Base-by-base conservation (phyloP, 2,113 vertebrate species). In the Himantopus leucocephalus region DNA sequence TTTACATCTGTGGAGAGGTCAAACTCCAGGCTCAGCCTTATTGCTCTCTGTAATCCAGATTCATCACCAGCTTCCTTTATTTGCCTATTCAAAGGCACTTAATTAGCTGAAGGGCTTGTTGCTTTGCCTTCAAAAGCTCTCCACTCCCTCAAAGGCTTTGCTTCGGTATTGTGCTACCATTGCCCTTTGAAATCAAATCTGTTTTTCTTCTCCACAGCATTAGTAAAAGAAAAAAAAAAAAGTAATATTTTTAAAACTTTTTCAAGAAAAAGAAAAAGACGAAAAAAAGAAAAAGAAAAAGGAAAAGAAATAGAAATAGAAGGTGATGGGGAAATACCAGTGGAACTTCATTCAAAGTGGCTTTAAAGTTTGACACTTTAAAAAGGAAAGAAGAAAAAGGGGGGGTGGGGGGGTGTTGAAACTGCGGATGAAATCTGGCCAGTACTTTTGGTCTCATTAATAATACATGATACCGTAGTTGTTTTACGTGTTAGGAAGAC, bases 61-160 rank as follows among this genome's bases (percentile, higher is more conserved):
- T 98, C 92, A 92, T 97, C 97, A 94, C 93, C 92, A 80, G 74
- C 79, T 88, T 95, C 88, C 95, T 98, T 98, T 97, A 98, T 97
- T 98, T 82, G 37, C 82, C 85, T 91, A 96, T 96, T 96, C 97
- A 97, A 97, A 98, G 95, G 58, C 96, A 94, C 96, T 98, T 98
- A 96, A 96, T 98, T 97, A 97, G 95, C 95, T 98, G 96, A 97
- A 98, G 98, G 95, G 93, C 78, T 97, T 96, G 94, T 77, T 92
- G 93, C 91, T 94, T 85, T 93, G 91, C 89, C 96, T 97, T 97
- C 97, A 97, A 97, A 97, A 96, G 96, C 88, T 96, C 92, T 96
- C 92, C 83, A 96, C 93, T 94, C 70, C 85, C 85, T 96, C 85
- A 80, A 95, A 98, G 94, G 74, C 82, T 89, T 93, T 81, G 68